phyloP scores from a whole-genome alignment of 2,797 vertebrate species.

The Taeniopygia guttata region DNA sequence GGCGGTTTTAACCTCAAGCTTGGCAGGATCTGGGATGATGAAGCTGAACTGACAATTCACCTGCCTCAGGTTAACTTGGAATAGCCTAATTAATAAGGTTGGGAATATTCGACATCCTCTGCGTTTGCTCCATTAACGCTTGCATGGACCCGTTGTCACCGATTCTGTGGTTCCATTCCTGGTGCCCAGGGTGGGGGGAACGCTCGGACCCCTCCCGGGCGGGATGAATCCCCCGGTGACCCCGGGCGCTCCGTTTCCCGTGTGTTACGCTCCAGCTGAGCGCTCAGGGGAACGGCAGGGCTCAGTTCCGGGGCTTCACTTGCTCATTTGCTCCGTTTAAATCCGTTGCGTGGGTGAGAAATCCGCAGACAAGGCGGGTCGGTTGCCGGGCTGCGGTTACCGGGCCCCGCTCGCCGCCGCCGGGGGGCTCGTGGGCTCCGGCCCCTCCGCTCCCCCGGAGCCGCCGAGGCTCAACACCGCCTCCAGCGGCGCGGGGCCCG shows the following conservation, averaged over 20 bases:
- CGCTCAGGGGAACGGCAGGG: not conserved
- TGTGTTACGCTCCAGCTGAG: not conserved
- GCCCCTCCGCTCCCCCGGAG: not conserved
- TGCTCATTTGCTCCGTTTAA: not conserved
- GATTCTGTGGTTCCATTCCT: not conserved
- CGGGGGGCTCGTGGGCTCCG: not conserved
- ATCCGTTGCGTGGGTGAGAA: not conserved
- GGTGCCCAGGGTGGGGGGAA: not conserved
- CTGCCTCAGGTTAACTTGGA: not conserved
- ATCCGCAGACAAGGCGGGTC: not conserved
- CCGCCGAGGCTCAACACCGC: slow-evolving; percentile 36
- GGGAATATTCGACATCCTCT: not conserved
- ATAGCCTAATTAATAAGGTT: not conserved
- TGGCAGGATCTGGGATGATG: not conserved
- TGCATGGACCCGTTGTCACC: not conserved
- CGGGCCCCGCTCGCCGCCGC: not conserved
- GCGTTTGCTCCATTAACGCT: not conserved
- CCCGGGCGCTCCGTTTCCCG: not conserved
- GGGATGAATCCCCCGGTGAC: not conserved
- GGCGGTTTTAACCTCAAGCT: not conserved
- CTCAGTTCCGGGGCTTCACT: not conserved
- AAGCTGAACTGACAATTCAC: slow-evolving; percentile 1
- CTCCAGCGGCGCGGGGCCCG: slow-evolving; percentile 14
- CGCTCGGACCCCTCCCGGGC: not conserved
- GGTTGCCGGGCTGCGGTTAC: not conserved